Conservation (phyloP, 1,140 invertebrate species). For the Pygmarrhopalites habei region DNA sequence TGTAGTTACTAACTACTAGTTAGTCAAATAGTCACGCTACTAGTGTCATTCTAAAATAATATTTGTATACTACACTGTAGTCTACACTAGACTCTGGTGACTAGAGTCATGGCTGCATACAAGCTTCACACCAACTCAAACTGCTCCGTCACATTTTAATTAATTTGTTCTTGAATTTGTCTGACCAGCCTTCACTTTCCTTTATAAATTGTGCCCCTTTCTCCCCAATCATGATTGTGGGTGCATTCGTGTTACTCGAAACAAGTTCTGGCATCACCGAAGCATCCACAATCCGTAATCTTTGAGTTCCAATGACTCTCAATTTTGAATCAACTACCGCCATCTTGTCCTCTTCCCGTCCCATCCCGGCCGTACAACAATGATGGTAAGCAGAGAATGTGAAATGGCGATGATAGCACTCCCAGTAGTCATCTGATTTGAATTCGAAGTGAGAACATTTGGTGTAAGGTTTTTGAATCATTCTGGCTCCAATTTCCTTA, state of each 20-base stretch:
- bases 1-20: no score
- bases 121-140: no score
- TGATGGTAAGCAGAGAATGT: constrained; percentile 16
- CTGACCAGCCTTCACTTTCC: no score
- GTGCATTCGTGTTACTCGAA: constrained; percentile 39
- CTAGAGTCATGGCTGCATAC: no score
- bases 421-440: constrained; percentile 49
- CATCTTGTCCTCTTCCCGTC: constrained; percentile 30
- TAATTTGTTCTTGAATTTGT: no score
- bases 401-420: constrained; percentile 42
- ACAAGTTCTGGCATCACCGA: constrained; percentile 39
- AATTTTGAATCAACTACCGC: constrained; percentile 12
- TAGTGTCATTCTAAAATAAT: no score
- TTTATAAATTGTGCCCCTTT: constrained; percentile 9
- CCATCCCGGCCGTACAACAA: constrained; percentile 15
- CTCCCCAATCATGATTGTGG: constrained; percentile 22
- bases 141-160: no score
- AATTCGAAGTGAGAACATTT: constrained; percentile 42
- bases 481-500: background rate
- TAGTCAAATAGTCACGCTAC: no score
- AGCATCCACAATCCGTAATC: constrained; percentile 40
- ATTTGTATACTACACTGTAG: no score
- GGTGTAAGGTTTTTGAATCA: constrained; percentile 5
- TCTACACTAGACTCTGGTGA: no score
- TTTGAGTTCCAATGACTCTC: constrained; percentile 27